Conservation (phyloP, 2,888 invertebrate genomes). For the Cheilosia vernalis region DNA sequence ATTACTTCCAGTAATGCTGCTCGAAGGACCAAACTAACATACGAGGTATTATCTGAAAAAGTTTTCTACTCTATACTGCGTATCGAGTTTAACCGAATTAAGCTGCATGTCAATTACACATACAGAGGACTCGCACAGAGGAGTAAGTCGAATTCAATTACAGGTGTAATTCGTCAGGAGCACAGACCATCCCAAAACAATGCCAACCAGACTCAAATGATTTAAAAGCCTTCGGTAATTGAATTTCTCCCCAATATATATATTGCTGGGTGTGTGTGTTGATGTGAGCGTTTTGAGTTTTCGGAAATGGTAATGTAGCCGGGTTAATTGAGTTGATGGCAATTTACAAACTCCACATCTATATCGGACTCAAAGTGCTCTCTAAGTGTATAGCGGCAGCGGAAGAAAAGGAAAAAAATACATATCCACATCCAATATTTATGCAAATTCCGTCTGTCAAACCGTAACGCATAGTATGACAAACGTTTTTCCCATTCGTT, state of each 20-base stretch:
- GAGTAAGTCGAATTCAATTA: conserved; percentile 70
- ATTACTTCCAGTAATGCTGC: conserved; percentile 43
- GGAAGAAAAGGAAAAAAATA: not conserved
- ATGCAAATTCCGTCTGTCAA: conserved; percentile 65
- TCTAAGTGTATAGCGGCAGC: not conserved
- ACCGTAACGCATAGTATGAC: conserved; percentile 34
- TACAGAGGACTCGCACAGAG: conserved; percentile 14
- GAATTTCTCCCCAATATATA: conserved; percentile 42
- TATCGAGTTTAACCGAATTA: conserved; percentile 65
- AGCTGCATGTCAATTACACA: conserved; percentile 66
- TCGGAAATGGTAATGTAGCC: conserved; percentile 58
- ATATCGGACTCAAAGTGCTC: conserved; percentile 34
- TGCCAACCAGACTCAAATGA: conserved; percentile 71
- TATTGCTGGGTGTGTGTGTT: not conserved
- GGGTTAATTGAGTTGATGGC: conserved; percentile 67
- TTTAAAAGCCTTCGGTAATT: conserved; percentile 73
- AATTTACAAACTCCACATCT: conserved; percentile 54
- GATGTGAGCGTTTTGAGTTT: conserved; percentile 24
- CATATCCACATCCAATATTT: conserved; percentile 65
- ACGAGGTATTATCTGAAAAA: conserved; percentile 23
- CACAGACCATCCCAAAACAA: conserved; percentile 48
- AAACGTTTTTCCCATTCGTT: conserved; percentile 72
- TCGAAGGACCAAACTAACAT: conserved; percentile 59
- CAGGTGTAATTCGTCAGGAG: conserved; percentile 75
- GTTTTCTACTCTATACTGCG: conserved; percentile 24